A percentile compares a stretch with the other conserved stretches of the same genome.
phyloP scores from a whole-genome alignment of 1,140 invertebrate species.

The Xylocopa sonorina region DNA sequence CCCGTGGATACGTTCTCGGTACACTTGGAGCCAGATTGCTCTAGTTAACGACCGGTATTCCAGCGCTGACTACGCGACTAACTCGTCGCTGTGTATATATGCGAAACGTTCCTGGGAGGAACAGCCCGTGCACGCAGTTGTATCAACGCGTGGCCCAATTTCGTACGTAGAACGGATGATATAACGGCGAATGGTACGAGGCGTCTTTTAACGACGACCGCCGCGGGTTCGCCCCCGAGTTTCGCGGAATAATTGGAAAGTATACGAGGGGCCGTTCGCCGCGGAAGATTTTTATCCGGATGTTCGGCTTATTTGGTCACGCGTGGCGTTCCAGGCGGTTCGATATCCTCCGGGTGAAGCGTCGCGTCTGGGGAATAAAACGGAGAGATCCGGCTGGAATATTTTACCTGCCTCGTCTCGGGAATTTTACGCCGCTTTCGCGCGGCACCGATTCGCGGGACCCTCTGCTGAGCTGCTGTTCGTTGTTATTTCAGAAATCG shows the following conservation, averaged over 20 bases:
- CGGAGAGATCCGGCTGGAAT: background rate
- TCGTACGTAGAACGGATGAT: conserved; percentile 24
- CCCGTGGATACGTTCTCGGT: conserved; percentile 59
- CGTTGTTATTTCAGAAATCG: background rate
- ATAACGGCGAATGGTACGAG: conserved; percentile 32
- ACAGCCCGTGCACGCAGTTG: conserved; percentile 46
- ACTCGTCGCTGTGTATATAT: conserved; percentile 58
- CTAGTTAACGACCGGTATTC: conserved; percentile 67
- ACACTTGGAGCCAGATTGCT: conserved; percentile 59
- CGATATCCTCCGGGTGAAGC: background rate
- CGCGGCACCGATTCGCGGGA: background rate
- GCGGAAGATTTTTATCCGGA: background rate
- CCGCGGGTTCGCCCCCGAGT: conserved; percentile 19
- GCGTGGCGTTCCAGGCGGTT: too few species aligned
- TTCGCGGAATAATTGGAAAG: conserved; percentile 37
- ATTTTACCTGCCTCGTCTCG: background rate
- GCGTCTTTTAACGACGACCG: too few species aligned
- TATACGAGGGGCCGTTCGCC: background rate
- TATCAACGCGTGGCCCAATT: conserved; percentile 44
- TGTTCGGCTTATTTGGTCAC: background rate
- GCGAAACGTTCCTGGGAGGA: conserved; percentile 61
- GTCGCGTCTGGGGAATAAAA: background rate
- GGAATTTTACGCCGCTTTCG: background rate
- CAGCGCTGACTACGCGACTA: conserved; percentile 57
- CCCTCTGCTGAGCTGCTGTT: background rate